Evolutionary conservation across 2,113 vertebrate genomes (phyloP).

Genomic region (rabbit (Oryctolagus cuniculus)): DNA sequence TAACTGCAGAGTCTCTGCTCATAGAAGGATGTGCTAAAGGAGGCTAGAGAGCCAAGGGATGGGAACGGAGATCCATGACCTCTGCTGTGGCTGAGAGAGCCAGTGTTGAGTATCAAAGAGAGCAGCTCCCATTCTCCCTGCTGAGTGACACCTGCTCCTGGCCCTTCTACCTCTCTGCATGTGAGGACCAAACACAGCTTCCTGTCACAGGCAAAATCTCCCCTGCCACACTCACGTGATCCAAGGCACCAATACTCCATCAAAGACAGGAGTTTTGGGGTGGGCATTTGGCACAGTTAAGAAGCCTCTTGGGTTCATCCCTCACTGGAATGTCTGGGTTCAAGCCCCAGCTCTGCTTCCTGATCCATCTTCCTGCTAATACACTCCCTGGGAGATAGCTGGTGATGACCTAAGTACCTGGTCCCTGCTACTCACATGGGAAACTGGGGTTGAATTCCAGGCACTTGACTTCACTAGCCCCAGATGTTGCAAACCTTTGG

Average conservation of each 20-base stretch:
- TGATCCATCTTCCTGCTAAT: no score
- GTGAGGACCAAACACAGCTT: not conserved
- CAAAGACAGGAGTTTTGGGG: not conserved
- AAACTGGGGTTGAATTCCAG: no score
- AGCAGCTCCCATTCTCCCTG: not conserved
- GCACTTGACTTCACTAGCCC: no score
- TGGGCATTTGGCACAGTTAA: no score
- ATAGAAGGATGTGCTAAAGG: not conserved
- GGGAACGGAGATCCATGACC: not conserved
- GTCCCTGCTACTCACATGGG: no score
- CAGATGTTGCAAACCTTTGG: no score
- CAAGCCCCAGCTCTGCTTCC: no score
- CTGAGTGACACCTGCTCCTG: not conserved
- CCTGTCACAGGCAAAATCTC: not conserved
- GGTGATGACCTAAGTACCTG: no score
- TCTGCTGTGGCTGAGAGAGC: not conserved
- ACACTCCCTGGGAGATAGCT: no score
- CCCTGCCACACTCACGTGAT: not conserved
- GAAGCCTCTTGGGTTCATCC: no score
- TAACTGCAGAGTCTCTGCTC: not conserved
- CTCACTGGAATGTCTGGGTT: no score
- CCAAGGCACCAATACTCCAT: not conserved
- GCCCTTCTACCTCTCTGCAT: not conserved
- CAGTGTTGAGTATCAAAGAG: slow-evolving; percentile 8
- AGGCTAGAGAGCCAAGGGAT: not conserved